Percentiles rank a stretch among this genome's conserved stretches.
These are phyloP conservation scores for Lethenteron camtschaticum DNA, from an alignment of 2,113 vertebrate species.

Conservation along the genomic window DNA sequence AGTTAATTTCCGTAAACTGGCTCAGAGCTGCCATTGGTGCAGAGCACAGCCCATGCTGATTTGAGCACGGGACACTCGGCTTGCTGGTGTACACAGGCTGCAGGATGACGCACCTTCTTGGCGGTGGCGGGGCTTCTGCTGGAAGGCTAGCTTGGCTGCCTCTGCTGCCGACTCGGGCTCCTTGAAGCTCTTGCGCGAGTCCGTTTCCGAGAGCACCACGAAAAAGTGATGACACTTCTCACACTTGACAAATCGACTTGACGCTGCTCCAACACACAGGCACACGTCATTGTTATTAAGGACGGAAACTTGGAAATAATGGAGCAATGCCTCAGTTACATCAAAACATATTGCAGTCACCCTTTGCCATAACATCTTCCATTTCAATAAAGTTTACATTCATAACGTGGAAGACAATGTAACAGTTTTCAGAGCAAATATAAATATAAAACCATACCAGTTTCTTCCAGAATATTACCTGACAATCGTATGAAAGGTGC, in stretches of 20 bases:
- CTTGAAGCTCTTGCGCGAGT: slow-evolving; percentile 80
- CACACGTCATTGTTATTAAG: no score
- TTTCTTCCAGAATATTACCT: no score
- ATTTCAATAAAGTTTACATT: not conserved
- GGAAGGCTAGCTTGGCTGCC: slow-evolving; percentile 72
- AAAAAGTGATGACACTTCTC: slow-evolving; percentile 98
- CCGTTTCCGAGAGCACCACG: slow-evolving; percentile 82
- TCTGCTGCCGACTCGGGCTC: slow-evolving; percentile 75
- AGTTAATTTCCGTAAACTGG: no score
- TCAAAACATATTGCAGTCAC: not conserved
- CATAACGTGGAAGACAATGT: not conserved
- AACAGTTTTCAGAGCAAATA: not conserved
- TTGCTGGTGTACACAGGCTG: no score
- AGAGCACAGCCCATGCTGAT: no score
- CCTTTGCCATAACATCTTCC: not conserved
- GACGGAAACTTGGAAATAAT: slow-evolving; percentile 7
- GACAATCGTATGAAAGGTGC: no score
- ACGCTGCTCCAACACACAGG: slow-evolving; percentile 26
- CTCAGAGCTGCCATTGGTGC: no score
- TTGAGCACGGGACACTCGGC: no score
- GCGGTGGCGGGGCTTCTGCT: slow-evolving; percentile 88
- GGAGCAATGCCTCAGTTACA: slow-evolving; percentile 5
- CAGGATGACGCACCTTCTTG: slow-evolving; percentile 46
- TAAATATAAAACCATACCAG: no score
- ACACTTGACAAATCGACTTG: slow-evolving; percentile 91